Evolutionary conservation across 2,797 vertebrate genomes (phyloP).

Genomic region (Hyperoplus immaculatus): DNA sequence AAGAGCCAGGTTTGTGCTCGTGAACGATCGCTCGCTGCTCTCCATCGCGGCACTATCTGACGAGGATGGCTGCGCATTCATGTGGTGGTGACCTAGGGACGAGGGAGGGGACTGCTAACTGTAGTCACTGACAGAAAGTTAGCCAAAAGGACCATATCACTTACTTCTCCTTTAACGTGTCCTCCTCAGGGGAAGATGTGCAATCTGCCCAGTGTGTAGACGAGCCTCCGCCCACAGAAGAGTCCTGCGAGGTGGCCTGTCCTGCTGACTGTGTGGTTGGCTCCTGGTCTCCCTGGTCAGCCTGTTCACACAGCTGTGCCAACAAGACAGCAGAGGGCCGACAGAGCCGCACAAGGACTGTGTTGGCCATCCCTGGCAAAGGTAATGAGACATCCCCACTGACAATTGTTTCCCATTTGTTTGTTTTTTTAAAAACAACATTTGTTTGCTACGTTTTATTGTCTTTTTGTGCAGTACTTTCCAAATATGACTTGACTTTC

Average conservation of each 20-base stretch:
- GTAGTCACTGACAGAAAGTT: too few relatives aligned
- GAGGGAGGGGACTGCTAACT: too few relatives aligned
- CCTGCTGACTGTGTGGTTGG: slow-evolving; percentile 91
- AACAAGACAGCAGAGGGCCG: slow-evolving; percentile 89
- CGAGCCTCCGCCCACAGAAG: slow-evolving; percentile 74
- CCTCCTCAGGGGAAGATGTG: slow-evolving; percentile 85
- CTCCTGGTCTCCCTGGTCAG: slow-evolving; percentile 92
- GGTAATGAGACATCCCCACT: slow-evolving; percentile 80
- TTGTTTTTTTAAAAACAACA: not conserved
- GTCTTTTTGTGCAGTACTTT: not conserved
- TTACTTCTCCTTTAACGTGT: not conserved
- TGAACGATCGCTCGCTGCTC: too few relatives aligned
- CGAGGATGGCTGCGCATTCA: too few relatives aligned
- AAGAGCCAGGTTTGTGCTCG: too few relatives aligned
- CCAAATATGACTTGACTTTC: not conserved
- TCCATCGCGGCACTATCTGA: too few relatives aligned
- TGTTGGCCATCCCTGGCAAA: slow-evolving; percentile 92
- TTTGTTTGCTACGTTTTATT: not conserved
- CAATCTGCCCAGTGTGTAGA: slow-evolving; percentile 83
- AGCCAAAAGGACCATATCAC: too few relatives aligned
- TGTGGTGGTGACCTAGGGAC: too few relatives aligned
- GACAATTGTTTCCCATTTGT: not conserved
- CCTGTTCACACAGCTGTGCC: slow-evolving; percentile 93
- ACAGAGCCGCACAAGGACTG: slow-evolving; percentile 90
- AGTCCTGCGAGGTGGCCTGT: slow-evolving; percentile 90